Evolutionary conservation across 2,797 vertebrate genomes (phyloP), one percentile per base, ranked within the genome.

Genomic region (Bufotes viridis): DNA sequence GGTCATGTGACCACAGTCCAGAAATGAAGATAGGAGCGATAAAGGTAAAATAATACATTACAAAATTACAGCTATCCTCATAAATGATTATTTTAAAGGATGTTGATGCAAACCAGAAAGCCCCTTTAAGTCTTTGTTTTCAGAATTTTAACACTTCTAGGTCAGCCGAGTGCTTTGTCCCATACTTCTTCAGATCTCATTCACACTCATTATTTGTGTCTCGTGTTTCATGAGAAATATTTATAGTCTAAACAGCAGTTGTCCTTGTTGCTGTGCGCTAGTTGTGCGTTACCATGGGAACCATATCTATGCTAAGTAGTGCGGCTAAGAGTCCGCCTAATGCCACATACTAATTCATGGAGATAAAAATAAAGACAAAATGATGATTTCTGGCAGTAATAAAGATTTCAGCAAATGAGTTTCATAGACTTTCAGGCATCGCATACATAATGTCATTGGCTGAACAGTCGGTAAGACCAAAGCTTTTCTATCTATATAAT

Each of bases 251-350:
- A 83, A 84, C 82, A 76, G 29, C 15, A 24, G 22, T 53, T 29
- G 58, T 78, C n/a, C 60, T 83, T 76, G 80, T 57, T 82, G 29
- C 67, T 15, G 70, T 81, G 67, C 75, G 86, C 55, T 24, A 75
- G 55, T 82, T 87, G 61, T 18, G 10, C 0, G 81, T 83, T 87
- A n/a, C 86, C 57, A 81, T 87, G 79, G 86, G 55, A 75, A 87
- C 49, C 70, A 12, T 75, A 60, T 76, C 24, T 82, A 42, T 60
- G 60, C 57, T 61, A 53, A 78, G 4, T 53, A 55, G 83, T 63
- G n/a, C 29, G 7, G 11, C 55, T 13, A 22, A 69, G 61, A 26
- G 7, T n/a, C 49, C 51, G 8, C 24, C 42, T 55, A 9, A 34
- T 70, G 14, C 14, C 65, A 83, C 67, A 83, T 58, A 83, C 49